Evolutionary conservation across 1,140 invertebrate genomes (phyloP).

Genomic region (Danaus plexippus): DNA sequence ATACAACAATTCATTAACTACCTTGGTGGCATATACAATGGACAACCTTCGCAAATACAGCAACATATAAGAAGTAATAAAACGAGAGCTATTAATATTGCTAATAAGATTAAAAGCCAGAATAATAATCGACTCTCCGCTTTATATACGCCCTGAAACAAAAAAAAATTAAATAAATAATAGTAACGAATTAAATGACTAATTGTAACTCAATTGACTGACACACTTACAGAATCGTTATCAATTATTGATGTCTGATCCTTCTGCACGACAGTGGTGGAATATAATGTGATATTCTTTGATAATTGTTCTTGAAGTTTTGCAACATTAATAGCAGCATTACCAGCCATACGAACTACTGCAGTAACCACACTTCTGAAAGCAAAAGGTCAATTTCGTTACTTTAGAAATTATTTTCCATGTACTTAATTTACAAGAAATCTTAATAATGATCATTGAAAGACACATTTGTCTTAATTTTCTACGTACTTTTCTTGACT

Average conservation of each 20-base stretch:
- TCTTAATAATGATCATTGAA: too few relatives aligned
- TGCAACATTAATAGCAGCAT: conserved; percentile 78
- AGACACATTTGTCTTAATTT: too few relatives aligned
- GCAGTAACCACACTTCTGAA: conserved; percentile 83
- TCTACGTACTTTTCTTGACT: conserved; percentile 61
- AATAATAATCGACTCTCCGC: conserved; percentile 80
- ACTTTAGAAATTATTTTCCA: neutral
- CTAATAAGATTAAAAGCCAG: conserved; percentile 83
- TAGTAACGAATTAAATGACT: neutral
- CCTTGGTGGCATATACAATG: conserved; percentile 83
- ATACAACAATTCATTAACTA: conserved; percentile 40
- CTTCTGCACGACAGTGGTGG: conserved; percentile 29
- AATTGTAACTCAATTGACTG: neutral
- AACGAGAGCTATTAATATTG: conserved; percentile 80
- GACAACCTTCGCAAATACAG: conserved; percentile 86
- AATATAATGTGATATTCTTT: conserved; percentile 69
- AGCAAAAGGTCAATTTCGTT: conserved; percentile 11
- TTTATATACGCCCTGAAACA: conserved; percentile 76
- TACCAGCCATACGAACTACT: conserved; percentile 78
- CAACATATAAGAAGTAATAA: conserved; percentile 81
- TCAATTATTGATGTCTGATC: conserved; percentile 39
- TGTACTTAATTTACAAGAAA: too few relatives aligned
- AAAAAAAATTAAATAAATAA: conserved; percentile 6
- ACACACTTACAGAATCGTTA: conserved; percentile 47
- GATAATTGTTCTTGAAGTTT: conserved; percentile 76